Conservation (phyloP, 2,797 vertebrate species). For the Pteropus rufus region DNA sequence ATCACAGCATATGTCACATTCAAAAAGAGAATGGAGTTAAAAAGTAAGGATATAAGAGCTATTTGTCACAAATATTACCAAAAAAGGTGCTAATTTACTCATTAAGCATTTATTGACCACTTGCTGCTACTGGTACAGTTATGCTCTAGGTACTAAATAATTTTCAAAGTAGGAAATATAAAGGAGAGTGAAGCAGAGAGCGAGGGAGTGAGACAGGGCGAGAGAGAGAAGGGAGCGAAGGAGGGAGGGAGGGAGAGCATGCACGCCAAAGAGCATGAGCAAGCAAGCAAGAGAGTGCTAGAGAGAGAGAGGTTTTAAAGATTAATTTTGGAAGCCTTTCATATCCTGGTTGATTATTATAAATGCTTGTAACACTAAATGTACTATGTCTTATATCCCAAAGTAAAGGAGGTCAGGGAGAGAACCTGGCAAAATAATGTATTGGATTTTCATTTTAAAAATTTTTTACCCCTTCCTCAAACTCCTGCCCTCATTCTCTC, state of each 20-base stretch:
- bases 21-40: constrained; percentile 25
- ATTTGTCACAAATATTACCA: constrained; percentile 25
- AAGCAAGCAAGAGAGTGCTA: not conserved
- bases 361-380: constrained; percentile 27
- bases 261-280: not conserved
- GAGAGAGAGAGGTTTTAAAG: not conserved
- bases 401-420: not conserved
- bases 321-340: constrained; percentile 23
- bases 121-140: constrained; percentile 23
- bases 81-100: constrained; percentile 26
- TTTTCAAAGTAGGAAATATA: not conserved
- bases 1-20: not conserved
- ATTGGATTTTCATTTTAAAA: not conserved
- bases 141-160: constrained; percentile 17
- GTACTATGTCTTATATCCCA: constrained; percentile 25
- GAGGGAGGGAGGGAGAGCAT: too few relatives aligned
- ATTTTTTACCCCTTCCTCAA: constrained; percentile 21
- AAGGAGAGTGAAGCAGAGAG: not conserved
- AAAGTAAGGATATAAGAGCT: not conserved
- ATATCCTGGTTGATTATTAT: constrained; percentile 12
- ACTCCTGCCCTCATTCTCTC: constrained; percentile 29
- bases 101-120: not conserved
- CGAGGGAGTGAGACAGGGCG: not conserved
- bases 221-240: not conserved
- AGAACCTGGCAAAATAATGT: constrained; percentile 31